Evolutionary conservation across 2,113 vertebrate species (phyloP).

Genomic region (Paraplagusia blochii): DNA sequence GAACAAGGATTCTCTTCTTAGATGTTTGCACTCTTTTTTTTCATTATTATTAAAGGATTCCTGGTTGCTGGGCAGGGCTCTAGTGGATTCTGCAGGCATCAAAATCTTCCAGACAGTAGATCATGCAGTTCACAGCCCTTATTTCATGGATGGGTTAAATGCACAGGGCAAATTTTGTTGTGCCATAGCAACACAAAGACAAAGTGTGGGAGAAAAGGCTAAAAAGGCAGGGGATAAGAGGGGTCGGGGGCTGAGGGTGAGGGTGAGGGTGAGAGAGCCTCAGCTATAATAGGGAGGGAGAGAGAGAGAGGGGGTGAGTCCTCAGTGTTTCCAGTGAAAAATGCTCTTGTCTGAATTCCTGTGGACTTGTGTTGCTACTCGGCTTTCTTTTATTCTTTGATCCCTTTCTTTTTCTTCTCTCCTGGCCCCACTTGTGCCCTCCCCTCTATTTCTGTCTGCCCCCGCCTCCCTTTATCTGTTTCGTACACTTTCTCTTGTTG

Average conservation of each 20-base stretch:
- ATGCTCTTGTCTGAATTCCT: constrained; percentile 24
- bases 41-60: too few relatives aligned
- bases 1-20: too few relatives aligned
- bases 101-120: too few relatives aligned
- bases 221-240: neutral
- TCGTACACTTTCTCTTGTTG: neutral
- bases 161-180: neutral
- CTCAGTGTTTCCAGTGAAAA: constrained; percentile 18
- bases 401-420: constrained; percentile 25
- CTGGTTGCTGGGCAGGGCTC: too few relatives aligned
- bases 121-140: too few relatives aligned
- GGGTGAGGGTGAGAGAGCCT: neutral
- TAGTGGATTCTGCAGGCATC: too few relatives aligned
- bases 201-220: neutral
- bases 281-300: neutral
- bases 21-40: too few relatives aligned
- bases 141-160: too few relatives aligned
- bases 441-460: neutral
- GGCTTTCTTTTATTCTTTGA: constrained; percentile 27
- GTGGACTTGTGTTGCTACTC: constrained; percentile 33
- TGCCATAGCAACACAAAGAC: neutral
- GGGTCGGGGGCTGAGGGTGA: neutral
- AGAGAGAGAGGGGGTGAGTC: neutral
- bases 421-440: neutral
- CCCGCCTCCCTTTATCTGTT: neutral